phyloP scores from a whole-genome alignment of 2,797 vertebrate genomes.

The Sardinella longiceps region DNA sequence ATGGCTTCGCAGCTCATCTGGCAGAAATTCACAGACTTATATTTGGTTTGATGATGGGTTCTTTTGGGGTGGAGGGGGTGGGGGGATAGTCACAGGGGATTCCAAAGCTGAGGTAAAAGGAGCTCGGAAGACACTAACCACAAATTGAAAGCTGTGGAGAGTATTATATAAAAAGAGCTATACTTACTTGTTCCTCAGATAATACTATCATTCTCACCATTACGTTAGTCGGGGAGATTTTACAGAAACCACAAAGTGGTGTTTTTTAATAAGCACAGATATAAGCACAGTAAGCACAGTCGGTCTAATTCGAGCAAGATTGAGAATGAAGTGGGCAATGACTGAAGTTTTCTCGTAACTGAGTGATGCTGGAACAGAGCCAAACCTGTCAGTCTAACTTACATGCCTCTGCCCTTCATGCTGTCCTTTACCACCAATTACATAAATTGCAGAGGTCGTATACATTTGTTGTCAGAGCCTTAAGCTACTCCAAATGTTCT shows the following conservation, averaged over 20 bases:
- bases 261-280: background rate
- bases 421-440: background rate
- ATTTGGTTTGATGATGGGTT: background rate
- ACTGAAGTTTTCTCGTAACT: background rate
- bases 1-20: background rate
- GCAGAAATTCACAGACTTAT: background rate
- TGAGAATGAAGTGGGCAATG: background rate
- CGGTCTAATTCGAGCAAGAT: background rate
- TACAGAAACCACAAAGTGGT: background rate
- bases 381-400: background rate
- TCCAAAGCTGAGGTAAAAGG: background rate
- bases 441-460: background rate
- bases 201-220: background rate
- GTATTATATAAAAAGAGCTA: background rate
- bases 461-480: background rate
- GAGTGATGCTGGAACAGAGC: background rate
- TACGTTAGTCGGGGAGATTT: background rate
- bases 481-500: background rate
- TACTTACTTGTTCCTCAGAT: slow-evolving; percentile 1
- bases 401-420: background rate
- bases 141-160: background rate
- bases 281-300: no score
- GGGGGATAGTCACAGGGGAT: background rate
- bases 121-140: background rate
- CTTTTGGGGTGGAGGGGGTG: background rate